Evolutionary conservation across 2,113 vertebrate species (phyloP).

Genomic region (Phalacrocorax aristotelis): DNA sequence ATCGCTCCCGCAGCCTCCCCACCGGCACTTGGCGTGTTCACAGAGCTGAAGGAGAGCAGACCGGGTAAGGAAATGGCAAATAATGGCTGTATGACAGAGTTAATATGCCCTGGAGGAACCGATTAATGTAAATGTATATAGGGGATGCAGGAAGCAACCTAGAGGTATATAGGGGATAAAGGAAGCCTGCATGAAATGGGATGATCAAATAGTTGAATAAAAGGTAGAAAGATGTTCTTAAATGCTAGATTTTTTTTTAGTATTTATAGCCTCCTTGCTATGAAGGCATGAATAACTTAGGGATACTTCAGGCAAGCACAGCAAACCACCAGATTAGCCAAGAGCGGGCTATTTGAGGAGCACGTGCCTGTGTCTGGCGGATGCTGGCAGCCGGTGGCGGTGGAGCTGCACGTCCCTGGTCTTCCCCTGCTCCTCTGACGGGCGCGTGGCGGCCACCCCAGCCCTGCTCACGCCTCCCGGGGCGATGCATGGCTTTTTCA

Average conservation of each 20-base stretch:
- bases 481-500: background rate
- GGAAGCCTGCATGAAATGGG: background rate
- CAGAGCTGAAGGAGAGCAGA: background rate
- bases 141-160: background rate
- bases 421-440: background rate
- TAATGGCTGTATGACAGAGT: rapidly evolving
- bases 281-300: background rate
- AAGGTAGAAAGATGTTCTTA: background rate
- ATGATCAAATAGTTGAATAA: background rate
- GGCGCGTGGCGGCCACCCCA: background rate
- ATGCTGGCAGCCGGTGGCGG: background rate
- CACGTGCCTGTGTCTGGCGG: too few species aligned
- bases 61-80: background rate
- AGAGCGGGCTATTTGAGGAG: background rate
- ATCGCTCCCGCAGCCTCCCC: background rate
- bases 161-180: background rate
- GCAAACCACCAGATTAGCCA: background rate
- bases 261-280: background rate
- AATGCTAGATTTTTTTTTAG: background rate
- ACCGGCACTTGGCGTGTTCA: rapidly evolving
- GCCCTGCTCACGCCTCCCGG: rapidly evolving
- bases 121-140: rapidly evolving
- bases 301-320: background rate
- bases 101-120: background rate
- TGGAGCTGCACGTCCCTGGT: background rate